Base-by-base conservation (phyloP, 2,888 invertebrate genomes). In the Agrypnus murinus region DNA sequence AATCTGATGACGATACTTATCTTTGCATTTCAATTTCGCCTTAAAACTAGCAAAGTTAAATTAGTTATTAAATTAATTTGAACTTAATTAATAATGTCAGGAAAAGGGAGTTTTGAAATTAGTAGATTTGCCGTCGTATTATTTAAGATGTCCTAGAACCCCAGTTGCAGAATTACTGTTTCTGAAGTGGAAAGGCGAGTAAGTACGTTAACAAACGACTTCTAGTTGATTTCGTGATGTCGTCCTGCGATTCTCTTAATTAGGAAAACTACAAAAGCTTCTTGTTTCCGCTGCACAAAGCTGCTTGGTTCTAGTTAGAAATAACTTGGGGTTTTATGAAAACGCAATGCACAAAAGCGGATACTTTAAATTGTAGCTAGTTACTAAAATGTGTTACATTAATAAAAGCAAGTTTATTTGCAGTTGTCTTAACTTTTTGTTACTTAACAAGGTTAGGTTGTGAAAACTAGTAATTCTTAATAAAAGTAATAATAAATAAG, bases 21-120 rank as follows among this genome's bases (percentile, higher is more conserved):
- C 46, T 5, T 46, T 46, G 7, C n/a, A 46, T 19, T 46, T 48
- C 48, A 48, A 48, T 48, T 48, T 10, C 8, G n/a, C 7, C 25
- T n/a, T 48, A 48, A 48, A 25, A 48, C 25, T 17, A 3, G 48
- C 25, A 25, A 48, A 48, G 48, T 48, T 48, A 48, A 48, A 48
- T 48, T 48, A 48, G 25, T 48, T 48, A 48, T 48, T 48, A 48
- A 48, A 48, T 48, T 48, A 48, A 48, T 48, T 25, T 14, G 25
- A 10, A 48, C 48, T 48, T 48, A 48, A 48, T 48, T 48, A 48
- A 48, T 48, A 25, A 2, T 25, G 48, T 5, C 19, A 10, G 48
- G 9, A 25, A 48, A 25, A n/a, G n/a, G n/a, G n/a, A n/a, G n/a
- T n/a, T 8, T 1, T 48, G 48, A 15, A 15, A 25, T 48, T 45